Base-by-base conservation (phyloP, 2,888 invertebrate species). In the Mantis religiosa region DNA sequence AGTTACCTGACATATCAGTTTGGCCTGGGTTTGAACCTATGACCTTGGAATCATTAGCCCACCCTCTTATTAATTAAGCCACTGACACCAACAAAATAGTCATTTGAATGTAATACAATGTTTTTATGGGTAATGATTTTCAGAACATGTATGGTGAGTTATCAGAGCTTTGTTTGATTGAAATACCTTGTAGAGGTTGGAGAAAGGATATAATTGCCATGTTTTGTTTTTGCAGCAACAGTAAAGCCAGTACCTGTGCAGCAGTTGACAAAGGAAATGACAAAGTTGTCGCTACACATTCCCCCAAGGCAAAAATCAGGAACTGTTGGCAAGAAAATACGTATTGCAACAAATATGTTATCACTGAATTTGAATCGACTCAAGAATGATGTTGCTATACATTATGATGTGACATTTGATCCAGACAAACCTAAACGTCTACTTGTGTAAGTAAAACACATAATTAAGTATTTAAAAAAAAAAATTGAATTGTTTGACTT, bases 381-480 rank as follows among this genome's bases (percentile, higher is more conserved):
- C 84, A 93, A 94, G 8, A 90, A 92, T 9, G 91, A 91, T 0
- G 54, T 85, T 0, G 94, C 94, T 0, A 93, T 94, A 92, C 98
- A 99, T 92, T 99, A 99, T 92, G 99, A 99, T 91, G 96, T 98
- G 0, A 94, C 93, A 0, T 94, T 97, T 81, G 93, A 92, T 1
- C 97, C 97, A 0, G 96, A 97, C 27, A 95, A 93, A 84, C 97
- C 97, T 0, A 97, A 96, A 91, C 95, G 95, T 91, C 93, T 96
- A 91, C 91, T 95, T 88, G 93, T 95, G 91, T 91, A 89, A 84
- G 25, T 83, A n/a, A n/a, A n/a, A n/a, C n/a, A n/a, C n/a, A n/a
- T n/a, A n/a, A n/a, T n/a, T n/a, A n/a, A n/a, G n/a, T n/a, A n/a
- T n/a, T n/a, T n/a, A n/a, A n/a, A n/a, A n/a, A n/a, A n/a, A n/a